Percentiles rank a stretch among this genome's conserved stretches.
These are phyloP conservation scores for Tachuris rubrigastra DNA, from an alignment of 2,113 vertebrate genomes.

Conservation along the genomic window DNA sequence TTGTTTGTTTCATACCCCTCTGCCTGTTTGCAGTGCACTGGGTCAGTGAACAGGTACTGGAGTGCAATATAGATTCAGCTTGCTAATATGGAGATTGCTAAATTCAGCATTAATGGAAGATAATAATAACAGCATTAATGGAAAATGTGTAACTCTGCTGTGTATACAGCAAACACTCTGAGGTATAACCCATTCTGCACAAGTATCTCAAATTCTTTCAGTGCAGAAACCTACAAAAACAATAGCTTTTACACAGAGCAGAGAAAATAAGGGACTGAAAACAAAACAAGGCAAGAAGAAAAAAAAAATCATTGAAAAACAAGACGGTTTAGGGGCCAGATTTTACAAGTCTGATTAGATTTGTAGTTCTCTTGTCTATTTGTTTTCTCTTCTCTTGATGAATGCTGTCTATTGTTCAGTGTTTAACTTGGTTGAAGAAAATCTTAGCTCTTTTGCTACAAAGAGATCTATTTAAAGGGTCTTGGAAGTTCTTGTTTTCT, in stretches of 20 bases:
- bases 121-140: neutral
- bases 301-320: neutral
- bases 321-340: neutral
- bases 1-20: neutral
- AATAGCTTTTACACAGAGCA: neutral
- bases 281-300: neutral
- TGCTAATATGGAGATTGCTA: neutral
- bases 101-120: neutral
- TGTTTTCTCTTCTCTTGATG: neutral
- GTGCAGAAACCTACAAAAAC: neutral
- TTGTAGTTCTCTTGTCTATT: neutral
- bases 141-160: neutral
- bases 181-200: neutral
- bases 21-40: neutral
- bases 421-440: neutral
- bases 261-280: neutral
- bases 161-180: neutral
- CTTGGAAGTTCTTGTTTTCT: neutral
- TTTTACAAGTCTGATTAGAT: neutral
- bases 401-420: neutral
- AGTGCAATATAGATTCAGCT: neutral
- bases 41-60: neutral
- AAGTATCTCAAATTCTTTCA: neutral
- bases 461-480: neutral
- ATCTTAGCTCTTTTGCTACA: neutral